Evolutionary conservation across 1,140 invertebrate genomes (phyloP), one percentile per base, ranked within the genome.

Genomic region (Tetragnatha versicolor): DNA sequence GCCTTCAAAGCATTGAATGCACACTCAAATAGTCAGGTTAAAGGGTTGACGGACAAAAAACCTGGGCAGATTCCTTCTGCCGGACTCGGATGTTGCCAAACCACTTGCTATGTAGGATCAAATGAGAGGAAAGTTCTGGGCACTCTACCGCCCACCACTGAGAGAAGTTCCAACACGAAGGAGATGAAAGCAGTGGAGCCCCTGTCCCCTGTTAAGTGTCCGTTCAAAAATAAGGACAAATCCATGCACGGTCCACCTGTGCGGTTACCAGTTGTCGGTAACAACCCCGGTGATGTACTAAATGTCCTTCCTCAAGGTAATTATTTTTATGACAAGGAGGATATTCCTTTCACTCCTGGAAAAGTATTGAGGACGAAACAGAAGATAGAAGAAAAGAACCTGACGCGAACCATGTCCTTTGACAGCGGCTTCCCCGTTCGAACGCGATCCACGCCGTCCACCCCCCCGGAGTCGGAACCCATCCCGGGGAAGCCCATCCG

Each of bases 351-450:
- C 39, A 79, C 69, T 51, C 80, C 80, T 37, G 80, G 27, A 2
- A 92, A 90, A 0, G 90, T 92, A 0, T 90, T 90, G 81, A 86
- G 91, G 77, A 92, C 92, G 3, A 93, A 91, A 80, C 90, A 91
- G 79, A 91, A 92, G 83, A 84, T 93, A 4, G 92, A 93, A 84
- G 90, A 91, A 83, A 88, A 87, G 60, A 87, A 83, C 73, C 35
- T 82, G 5, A 82, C 80, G 39, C 25, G 81, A 22, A 82, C 81
- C 3, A 80, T 35, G 17, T 81, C 82, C 14, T 82, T 79, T 47
- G 82, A 82, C 51, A 73, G 79, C 47, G 80, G 68, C 6, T 77
- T 82, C 31, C 69, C 78, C 7, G 17, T 58, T 12, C 68, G 39
- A 35, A 70, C 69, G 6, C 39, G 42, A 14, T 72, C 70, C 14